Base-by-base conservation (phyloP, 2,797 vertebrate genomes). In the Otolemur crassicaudatus region DNA sequence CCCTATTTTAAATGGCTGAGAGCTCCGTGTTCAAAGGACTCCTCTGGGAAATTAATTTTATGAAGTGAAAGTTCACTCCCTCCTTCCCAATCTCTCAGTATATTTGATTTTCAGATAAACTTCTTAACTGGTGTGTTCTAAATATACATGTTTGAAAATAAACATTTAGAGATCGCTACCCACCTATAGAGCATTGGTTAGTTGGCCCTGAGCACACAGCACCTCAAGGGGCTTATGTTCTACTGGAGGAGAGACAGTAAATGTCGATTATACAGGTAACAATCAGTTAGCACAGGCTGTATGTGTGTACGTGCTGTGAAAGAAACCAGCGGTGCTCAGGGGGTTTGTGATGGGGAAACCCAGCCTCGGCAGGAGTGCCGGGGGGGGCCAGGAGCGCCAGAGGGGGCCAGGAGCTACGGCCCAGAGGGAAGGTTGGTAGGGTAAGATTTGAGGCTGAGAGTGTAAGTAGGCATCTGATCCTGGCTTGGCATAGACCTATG, bases 21-120 rank as follows among this genome's bases (percentile, higher is more conserved):
- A 94, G 86, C 29, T 86, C 49, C 29, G 75, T 88, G 60, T 92
- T 72, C 88, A 94, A 94, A 80, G 46, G 43, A 69, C 58, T 92
- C 70, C 63, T 75, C 25, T 86, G 90, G 87, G 81, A 96, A 93
- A 73, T 94, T 94, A 94, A 60, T 95, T 91, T 91, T 83, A 95
- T 91, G 37, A 93, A 93, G 81, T 60, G 11, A 91, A 97, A 97
- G 96, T 88, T 69, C 12, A 86, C 53, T 95, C 8, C 56, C 65
- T 92, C 43, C 69, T 90, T 61, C 72, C 77, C 43, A 87, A 69
- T 93, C 75, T 97, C 67, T 92, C 76, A 89, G 75, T 49, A 67
- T 87, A 94, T 85, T 94, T 97, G 19, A 70, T 90, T 95, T 96
- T 90, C 34, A 90, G 61, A 94, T 93, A 87, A n/a, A 92, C 70